These are phyloP conservation scores for Onchidella celtica DNA, from an alignment of 2,888 invertebrate genomes.

Conservation along the genomic window DNA sequence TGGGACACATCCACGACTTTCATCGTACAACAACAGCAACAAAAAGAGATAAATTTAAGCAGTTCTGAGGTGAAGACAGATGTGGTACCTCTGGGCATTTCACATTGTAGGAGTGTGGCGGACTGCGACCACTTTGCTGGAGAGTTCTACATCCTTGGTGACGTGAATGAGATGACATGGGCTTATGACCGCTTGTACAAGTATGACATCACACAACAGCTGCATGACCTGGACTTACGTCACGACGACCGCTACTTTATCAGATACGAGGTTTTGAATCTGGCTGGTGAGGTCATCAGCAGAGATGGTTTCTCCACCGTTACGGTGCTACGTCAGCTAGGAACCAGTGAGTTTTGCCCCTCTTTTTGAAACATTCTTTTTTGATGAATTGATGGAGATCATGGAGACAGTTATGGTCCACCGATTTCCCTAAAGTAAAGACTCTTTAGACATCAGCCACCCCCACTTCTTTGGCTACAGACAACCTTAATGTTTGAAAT, in stretches of 20 bases:
- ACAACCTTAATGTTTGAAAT: no score
- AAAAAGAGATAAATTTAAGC: no score
- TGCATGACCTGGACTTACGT: slow-evolving; percentile 41
- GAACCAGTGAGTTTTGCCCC: slow-evolving; percentile 45
- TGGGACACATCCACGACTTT: no score
- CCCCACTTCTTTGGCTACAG: no score
- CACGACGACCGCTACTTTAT: slow-evolving; percentile 49
- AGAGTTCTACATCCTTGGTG: slow-evolving; percentile 54
- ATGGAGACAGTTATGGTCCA: no score
- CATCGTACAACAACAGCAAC: no score
- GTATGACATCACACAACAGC: slow-evolving; percentile 54
- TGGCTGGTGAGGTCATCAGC: slow-evolving; percentile 38
- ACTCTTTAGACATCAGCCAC: no score
- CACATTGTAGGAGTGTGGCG: neutral
- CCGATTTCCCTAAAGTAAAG: no score
- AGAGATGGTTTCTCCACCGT: slow-evolving; percentile 21
- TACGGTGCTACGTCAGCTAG: slow-evolving; percentile 47
- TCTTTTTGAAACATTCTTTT: no score
- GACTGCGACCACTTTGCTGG: slow-evolving; percentile 41
- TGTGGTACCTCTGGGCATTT: no score
- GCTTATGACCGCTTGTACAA: slow-evolving; percentile 54
- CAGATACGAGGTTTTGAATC: slow-evolving; percentile 36
- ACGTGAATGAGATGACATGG: slow-evolving; percentile 55
- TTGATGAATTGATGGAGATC: no score
- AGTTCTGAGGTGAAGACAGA: no score